A percentile compares a stretch with the other conserved stretches of the same genome.
Evolutionary conservation across 2,113 vertebrate genomes (phyloP).

Genomic region (Rhegmatorhina hoffmannsi): DNA sequence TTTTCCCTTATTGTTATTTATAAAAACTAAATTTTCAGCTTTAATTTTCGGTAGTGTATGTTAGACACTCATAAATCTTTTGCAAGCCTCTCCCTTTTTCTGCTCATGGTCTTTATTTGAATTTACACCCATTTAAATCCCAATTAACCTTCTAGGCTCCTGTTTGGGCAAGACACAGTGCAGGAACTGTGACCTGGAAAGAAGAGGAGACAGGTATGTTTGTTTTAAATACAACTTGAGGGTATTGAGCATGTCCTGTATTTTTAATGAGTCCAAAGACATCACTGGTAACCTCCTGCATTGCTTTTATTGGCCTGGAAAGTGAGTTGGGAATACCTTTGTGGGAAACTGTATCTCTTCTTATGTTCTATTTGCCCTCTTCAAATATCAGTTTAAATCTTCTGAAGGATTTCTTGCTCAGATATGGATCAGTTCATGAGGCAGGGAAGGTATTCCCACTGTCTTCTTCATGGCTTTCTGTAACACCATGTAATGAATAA

Average conservation of each 20-base stretch:
- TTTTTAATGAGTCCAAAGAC: neutral
- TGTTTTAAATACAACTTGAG: neutral
- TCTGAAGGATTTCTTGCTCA: neutral
- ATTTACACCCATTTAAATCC: neutral
- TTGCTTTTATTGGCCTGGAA: neutral
- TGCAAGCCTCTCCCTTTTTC: neutral
- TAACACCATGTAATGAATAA: neutral
- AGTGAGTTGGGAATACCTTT: neutral
- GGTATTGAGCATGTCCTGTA: fast-evolving
- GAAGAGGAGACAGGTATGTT: neutral
- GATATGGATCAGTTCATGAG: neutral
- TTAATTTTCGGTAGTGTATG: fast-evolving
- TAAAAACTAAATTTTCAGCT: fast-evolving
- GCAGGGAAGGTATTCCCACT: neutral
- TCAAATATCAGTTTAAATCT: neutral
- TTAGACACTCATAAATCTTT: neutral
- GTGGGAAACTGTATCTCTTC: neutral
- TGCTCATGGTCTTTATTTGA: neutral
- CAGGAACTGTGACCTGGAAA: neutral
- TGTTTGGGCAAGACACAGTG: neutral
- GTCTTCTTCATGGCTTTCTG: neutral
- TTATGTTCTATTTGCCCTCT: fast-evolving
- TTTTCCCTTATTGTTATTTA: fast-evolving
- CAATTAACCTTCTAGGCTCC: neutral
- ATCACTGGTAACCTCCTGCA: fast-evolving